Percentiles rank a stretch among this genome's conserved stretches.
Evolutionary conservation across 2,888 invertebrate species (phyloP).

Genomic region (Idaea dimidiata): DNA sequence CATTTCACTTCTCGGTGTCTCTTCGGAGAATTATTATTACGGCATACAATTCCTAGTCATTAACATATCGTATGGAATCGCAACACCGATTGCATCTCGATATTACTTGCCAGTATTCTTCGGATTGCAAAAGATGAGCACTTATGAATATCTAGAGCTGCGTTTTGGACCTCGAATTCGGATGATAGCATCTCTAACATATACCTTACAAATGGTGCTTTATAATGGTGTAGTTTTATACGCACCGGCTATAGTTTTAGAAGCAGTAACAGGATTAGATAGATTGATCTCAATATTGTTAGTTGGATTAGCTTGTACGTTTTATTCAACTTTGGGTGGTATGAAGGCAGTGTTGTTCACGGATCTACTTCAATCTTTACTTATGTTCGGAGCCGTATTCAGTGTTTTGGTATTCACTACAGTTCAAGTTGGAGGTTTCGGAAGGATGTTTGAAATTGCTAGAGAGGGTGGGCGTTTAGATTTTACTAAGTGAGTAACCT

Average conservation of each 20-base stretch:
- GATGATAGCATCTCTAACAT: slow-evolving; percentile 89
- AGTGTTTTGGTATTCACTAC: slow-evolving; percentile 88
- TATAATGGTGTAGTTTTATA: slow-evolving; percentile 96
- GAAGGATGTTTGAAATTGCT: slow-evolving; percentile 86
- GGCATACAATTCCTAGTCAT: slow-evolving; percentile 91
- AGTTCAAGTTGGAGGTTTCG: slow-evolving; percentile 85
- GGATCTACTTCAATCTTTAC: slow-evolving; percentile 89
- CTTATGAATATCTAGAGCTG: slow-evolving; percentile 94
- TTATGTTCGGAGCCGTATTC: slow-evolving; percentile 92
- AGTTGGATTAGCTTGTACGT: slow-evolving; percentile 89
- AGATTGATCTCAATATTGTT: slow-evolving; percentile 86
- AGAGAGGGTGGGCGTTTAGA: slow-evolving; percentile 85
- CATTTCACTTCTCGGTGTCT: slow-evolving; percentile 91
- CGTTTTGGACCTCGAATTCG: slow-evolving; percentile 90
- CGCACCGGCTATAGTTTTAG: slow-evolving; percentile 94
- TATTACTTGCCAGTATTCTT: slow-evolving; percentile 92
- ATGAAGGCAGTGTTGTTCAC: slow-evolving; percentile 95
- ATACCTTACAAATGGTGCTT: slow-evolving; percentile 92
- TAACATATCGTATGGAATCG: slow-evolving; percentile 86
- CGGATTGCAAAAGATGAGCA: slow-evolving; percentile 89
- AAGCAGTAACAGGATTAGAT: slow-evolving; percentile 89
- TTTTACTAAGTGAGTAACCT: slow-evolving; percentile 80
- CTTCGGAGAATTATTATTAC: slow-evolving; percentile 91
- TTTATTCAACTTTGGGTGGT: slow-evolving; percentile 93
- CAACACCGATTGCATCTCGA: slow-evolving; percentile 88